These are phyloP conservation scores for Ophioninae sp. DNA, from an alignment of 2,888 invertebrate species.

Conservation along the genomic window DNA sequence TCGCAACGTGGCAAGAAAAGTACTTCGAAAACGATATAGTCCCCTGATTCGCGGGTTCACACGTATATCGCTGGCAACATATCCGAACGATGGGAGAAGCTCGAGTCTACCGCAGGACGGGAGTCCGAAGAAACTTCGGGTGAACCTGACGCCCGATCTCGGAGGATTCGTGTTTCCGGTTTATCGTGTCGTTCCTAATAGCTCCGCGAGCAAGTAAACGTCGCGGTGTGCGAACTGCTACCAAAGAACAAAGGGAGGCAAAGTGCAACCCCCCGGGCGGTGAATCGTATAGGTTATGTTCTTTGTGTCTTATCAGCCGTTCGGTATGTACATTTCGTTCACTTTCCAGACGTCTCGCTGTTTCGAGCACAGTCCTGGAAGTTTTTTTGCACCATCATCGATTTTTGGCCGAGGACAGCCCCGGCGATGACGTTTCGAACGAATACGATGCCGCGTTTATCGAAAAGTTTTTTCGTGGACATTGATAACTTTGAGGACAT, in stretches of 20 bases:
- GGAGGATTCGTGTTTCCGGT: constrained; percentile 57
- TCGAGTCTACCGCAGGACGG: constrained; percentile 20
- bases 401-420: too few relatives aligned
- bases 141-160: constrained; percentile 36
- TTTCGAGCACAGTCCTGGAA: not conserved
- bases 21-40: constrained; percentile 19
- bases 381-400: too few relatives aligned
- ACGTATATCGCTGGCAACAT: too few relatives aligned
- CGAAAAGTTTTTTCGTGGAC: too few relatives aligned
- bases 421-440: too few relatives aligned
- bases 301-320: constrained; percentile 1
- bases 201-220: constrained; percentile 55
- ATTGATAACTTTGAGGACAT: too few relatives aligned
- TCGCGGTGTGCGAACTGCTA: constrained; percentile 19
- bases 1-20: constrained; percentile 47
- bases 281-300: not conserved
- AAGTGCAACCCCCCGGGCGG: not conserved
- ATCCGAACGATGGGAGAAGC: constrained; percentile 3
- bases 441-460: too few relatives aligned
- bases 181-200: constrained; percentile 60
- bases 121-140: constrained; percentile 59
- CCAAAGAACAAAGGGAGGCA: not conserved
- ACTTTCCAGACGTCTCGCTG: not conserved
- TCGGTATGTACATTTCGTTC: not conserved
- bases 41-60: not conserved